Base-by-base conservation (phyloP, 2,797 vertebrate species). In the Sebastes vulpes region DNA sequence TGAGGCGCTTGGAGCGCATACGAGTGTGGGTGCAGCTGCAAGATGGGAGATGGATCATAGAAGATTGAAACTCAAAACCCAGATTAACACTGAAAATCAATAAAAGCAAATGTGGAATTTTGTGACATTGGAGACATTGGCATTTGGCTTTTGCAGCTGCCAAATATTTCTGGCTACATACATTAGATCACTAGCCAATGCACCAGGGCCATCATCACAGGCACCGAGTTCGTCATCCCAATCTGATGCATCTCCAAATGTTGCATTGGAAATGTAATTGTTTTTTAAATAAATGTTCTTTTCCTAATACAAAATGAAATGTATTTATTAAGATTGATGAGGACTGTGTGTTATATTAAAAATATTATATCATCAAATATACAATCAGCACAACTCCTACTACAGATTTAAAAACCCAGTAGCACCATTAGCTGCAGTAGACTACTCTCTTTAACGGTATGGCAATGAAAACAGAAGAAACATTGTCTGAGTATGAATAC, bases 1-100 rank as follows among this genome's bases (percentile, higher is more conserved):
- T 97, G 92, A 97, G 96, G 77, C 96, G 97, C 94, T 98, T 99
- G 92, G 97, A 97, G 89, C 94, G 95, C 92, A 97, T 97, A 84
- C 96, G 96, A 73, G 89, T 92, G 52, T 95, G 96, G 83, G 94
- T 97, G 93, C 92, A 93, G 91, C 5, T 91, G 79, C 61, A 61
- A 68, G 12, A 56, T 61, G 35, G 28, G 61, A 63, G 14, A 50
- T 11, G 72, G 10, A 80, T 42, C 25, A 81, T 11, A 66, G 28
- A 60, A 20, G 6, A 70, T 3, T 68, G 11, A 57, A 23, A 69
- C 8, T 31, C 5, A 82, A 75, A 75, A 59, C 2, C 54, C 18
- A 18, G 26, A 75, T 42, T 38, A n/a, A 73, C 14, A 71, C 8
- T 14, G 5, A 69, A 53, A 72, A 70, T 21, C 50, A 21, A 64